phyloP scores from a whole-genome alignment of 2,888 invertebrate species.

The Tupiocoris notatus region DNA sequence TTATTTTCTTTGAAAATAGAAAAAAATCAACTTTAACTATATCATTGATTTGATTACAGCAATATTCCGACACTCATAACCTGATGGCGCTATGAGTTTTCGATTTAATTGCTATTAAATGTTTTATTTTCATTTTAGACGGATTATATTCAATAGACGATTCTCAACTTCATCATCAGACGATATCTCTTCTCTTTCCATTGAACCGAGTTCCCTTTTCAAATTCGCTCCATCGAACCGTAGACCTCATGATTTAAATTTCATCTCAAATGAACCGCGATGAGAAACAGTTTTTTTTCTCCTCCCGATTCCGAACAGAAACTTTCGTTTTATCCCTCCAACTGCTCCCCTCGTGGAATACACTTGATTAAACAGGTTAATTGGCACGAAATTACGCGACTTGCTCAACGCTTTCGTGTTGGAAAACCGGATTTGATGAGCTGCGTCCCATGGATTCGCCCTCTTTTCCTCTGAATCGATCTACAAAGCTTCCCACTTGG shows the following conservation, averaged over 20 bases:
- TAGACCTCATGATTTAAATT: conserved; percentile 29
- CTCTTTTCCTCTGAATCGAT: conserved; percentile 31
- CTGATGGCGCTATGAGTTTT: no score
- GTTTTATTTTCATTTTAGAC: no score
- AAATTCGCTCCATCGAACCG: neutral
- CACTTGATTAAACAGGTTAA: conserved; percentile 47
- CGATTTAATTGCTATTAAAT: no score
- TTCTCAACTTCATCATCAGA: no score
- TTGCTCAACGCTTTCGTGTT: neutral
- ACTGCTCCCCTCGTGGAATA: conserved; percentile 33
- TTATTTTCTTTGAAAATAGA: no score
- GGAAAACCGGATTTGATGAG: conserved; percentile 24
- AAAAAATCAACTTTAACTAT: no score
- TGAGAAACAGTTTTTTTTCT: conserved; percentile 29
- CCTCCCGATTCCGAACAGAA: neutral
- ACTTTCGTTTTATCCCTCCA: neutral
- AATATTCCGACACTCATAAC: no score
- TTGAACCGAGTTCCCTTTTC: neutral
- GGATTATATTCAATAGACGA: no score
- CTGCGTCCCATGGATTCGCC: conserved; percentile 1
- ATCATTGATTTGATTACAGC: no score
- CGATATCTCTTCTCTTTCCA: neutral
- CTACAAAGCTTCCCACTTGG: conserved; percentile 28
- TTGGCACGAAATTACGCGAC: conserved; percentile 43
- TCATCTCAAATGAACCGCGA: conserved; percentile 35